phyloP scores from a whole-genome alignment of 2,113 vertebrate species.

The Cercocebus atys region DNA sequence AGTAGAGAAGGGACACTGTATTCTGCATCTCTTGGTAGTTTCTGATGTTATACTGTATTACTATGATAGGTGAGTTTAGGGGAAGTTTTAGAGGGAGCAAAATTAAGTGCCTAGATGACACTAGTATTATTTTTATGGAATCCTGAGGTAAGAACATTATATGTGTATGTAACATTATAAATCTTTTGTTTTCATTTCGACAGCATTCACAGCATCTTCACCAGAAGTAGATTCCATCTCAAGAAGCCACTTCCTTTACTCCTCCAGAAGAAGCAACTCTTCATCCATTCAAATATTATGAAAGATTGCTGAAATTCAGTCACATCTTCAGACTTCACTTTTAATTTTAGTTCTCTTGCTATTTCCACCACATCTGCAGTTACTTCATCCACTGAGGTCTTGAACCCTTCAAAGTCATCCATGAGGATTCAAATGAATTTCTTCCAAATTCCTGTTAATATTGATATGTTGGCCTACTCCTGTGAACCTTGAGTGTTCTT shows the following conservation, averaged over 20 bases:
- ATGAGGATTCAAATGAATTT: background rate
- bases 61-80: constrained; percentile 14
- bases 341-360: background rate
- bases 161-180: background rate
- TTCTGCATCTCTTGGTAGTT: constrained; percentile 31
- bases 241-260: background rate
- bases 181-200: background rate
- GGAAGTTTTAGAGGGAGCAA: background rate
- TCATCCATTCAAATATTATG: background rate
- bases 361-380: background rate
- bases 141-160: background rate
- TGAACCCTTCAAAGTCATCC: background rate
- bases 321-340: background rate
- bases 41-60: background rate
- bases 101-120: background rate
- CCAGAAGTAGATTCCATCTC: background rate
- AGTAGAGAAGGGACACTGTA: background rate
- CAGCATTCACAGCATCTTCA: background rate
- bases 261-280: background rate
- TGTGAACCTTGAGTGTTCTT: background rate
- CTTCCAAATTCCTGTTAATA: background rate
- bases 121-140: background rate
- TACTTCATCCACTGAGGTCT: background rate
- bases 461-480: background rate
- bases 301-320: background rate